Conservation (phyloP, 1,140 invertebrate species). For the Drosophila sp. region DNA sequence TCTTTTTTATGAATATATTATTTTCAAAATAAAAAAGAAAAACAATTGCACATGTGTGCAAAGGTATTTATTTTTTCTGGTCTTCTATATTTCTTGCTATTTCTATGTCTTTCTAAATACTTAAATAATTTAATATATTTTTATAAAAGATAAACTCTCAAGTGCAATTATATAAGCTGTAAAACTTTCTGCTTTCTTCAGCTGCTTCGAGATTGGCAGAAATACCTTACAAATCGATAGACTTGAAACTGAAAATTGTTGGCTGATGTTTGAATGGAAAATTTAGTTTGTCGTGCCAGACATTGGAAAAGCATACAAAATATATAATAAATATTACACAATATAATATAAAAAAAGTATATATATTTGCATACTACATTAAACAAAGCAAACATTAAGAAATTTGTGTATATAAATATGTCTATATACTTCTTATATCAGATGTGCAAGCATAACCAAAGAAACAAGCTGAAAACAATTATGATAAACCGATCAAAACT, state of each 20-base stretch:
- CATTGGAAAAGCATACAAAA: constrained; percentile 10
- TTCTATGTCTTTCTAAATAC: constrained; percentile 12
- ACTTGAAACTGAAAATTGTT: constrained; percentile 70
- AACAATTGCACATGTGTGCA: constrained; percentile 47
- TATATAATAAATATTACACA: constrained; percentile 13
- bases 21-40: constrained; percentile 65
- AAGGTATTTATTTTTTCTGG: constrained; percentile 45
- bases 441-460: constrained; percentile 51
- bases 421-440: constrained; percentile 51
- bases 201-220: constrained; percentile 52
- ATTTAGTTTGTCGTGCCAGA: constrained; percentile 34
- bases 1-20: constrained; percentile 75
- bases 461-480: constrained; percentile 46
- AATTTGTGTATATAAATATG: constrained; percentile 23
- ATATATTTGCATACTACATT: constrained; percentile 63
- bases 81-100: constrained; percentile 24
- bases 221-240: constrained; percentile 69
- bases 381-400: constrained; percentile 32
- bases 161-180: constrained; percentile 79
- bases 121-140: background rate
- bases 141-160: constrained; percentile 58
- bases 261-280: constrained; percentile 60
- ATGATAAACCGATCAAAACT: constrained; percentile 56
- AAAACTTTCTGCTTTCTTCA: constrained; percentile 74
- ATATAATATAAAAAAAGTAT: constrained; percentile 33